Base-by-base conservation (phyloP, 2,888 invertebrate species). In the Ormyrus thymus region DNA sequence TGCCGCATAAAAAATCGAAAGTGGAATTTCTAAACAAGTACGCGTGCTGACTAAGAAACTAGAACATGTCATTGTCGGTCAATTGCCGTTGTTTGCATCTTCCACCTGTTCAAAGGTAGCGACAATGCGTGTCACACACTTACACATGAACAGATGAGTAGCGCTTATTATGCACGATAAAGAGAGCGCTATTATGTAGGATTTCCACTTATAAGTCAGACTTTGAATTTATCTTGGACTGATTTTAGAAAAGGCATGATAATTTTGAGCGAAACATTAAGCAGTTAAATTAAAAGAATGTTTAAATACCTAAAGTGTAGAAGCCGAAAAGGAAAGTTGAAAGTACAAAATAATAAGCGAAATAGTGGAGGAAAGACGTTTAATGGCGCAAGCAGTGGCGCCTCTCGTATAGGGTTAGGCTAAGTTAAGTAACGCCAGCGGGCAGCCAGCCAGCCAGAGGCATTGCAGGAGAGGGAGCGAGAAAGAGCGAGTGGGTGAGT, bases 391-490 rank as follows among this genome's bases (percentile, higher is more conserved):
- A 13, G 46, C 13, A 48, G 8, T 48, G 46, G 64, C 11, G 29
- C 29, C 4, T 29, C 29, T 29, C 29, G 29, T 29, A 29, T 76
- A 7, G 10, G 61, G 61, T 64, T 68, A 82, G 83, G 84, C 83
- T 84, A 83, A 84, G 84, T 83, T 84, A 73, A 83, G 81, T 79
- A 74, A 80, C 79, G 76, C 73, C 69, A 46, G 43, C 46, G 46
- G 13, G 46, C 10, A 7, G 11, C 50, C 50, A 45, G n/a, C 5
- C 29, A 62, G 82, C 79, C 9, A 11, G 10, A 51, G 15, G 6
- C 15, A 29, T 9, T 59, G 7, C 6, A 58, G 48, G 7, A 51
- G 11, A 13, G 80, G 77, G 82, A 45, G 46, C 55, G 68, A 53
- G 72, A 29, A 29, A 10, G 53, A 64, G 13, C 29, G 13, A 15